Evolutionary conservation across 2,888 invertebrate species (phyloP).

Genomic region (Myopa tessellatipennis): DNA sequence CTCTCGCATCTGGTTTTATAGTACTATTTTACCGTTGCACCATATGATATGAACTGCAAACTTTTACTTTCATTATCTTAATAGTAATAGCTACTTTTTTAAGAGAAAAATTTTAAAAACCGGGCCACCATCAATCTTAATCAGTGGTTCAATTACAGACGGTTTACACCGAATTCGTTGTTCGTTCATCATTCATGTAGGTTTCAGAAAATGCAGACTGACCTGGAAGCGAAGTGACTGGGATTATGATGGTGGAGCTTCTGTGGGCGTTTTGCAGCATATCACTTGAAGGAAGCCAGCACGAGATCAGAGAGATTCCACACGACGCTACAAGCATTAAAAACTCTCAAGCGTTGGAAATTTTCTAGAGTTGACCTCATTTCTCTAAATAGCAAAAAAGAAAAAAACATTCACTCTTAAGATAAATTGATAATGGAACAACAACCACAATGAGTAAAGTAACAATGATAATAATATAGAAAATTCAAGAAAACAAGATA

Average conservation of each 20-base stretch:
- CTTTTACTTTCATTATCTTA: too few relatives aligned
- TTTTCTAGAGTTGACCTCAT: constrained; percentile 3
- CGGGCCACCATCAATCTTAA: background rate
- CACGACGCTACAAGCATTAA: background rate
- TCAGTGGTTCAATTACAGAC: background rate
- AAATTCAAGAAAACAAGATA: background rate
- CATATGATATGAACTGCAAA: too few relatives aligned
- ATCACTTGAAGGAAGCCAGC: background rate
- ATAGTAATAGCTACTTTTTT: too few relatives aligned
- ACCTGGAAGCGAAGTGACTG: background rate
- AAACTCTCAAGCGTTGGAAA: background rate
- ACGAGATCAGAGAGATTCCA: constrained; percentile 1
- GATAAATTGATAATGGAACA: too few relatives aligned
- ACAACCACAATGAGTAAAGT: too few relatives aligned
- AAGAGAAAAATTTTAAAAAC: too few relatives aligned
- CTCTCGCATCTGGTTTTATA: too few relatives aligned
- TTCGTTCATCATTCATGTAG: too few relatives aligned
- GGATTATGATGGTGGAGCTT: background rate
- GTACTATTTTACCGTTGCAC: too few relatives aligned
- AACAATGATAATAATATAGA: background rate
- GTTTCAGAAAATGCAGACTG: too few relatives aligned
- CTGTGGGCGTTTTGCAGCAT: background rate
- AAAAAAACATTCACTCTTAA: background rate
- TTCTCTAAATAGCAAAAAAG: background rate
- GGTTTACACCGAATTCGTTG: too few relatives aligned